Evolutionary conservation across 2,888 invertebrate genomes (phyloP).

Genomic region (Stictocephala bisonia): DNA sequence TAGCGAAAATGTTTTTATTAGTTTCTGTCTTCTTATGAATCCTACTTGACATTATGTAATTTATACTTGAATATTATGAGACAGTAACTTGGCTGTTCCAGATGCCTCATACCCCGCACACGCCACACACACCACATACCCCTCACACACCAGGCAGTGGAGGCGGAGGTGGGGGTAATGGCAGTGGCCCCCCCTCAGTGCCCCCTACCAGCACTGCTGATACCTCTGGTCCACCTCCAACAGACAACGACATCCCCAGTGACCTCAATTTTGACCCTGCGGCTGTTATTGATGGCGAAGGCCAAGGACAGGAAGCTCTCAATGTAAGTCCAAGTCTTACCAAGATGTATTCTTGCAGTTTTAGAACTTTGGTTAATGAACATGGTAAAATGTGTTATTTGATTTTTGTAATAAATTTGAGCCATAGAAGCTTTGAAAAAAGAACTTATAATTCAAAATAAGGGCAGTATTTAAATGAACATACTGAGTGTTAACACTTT

Average conservation of each 20-base stretch:
- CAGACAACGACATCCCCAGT: slow-evolving; percentile 80
- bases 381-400: too few species aligned
- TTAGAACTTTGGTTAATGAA: too few species aligned
- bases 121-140: slow-evolving; percentile 82
- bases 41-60: slow-evolving; percentile 51
- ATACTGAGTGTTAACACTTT: too few species aligned
- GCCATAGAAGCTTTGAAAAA: too few species aligned
- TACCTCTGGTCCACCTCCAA: slow-evolving; percentile 64
- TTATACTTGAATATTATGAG: too few species aligned
- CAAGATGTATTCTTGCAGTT: too few species aligned
- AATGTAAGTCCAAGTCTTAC: slow-evolving; percentile 95
- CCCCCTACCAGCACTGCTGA: slow-evolving; percentile 68
- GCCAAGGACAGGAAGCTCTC: slow-evolving; percentile 84
- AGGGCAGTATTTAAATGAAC: too few species aligned
- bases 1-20: too few species aligned
- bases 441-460: too few species aligned
- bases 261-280: slow-evolving; percentile 95
- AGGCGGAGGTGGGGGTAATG: slow-evolving; percentile 67
- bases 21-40: too few species aligned
- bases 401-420: too few species aligned
- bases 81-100: slow-evolving; percentile 62
- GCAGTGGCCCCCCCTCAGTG: slow-evolving; percentile 84
- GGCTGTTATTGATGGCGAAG: slow-evolving; percentile 92
- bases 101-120: slow-evolving; percentile 87
- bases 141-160: slow-evolving; percentile 73